Evolutionary conservation across 2,113 vertebrate genomes (phyloP).

Genomic region (Callorhinus ursinus): DNA sequence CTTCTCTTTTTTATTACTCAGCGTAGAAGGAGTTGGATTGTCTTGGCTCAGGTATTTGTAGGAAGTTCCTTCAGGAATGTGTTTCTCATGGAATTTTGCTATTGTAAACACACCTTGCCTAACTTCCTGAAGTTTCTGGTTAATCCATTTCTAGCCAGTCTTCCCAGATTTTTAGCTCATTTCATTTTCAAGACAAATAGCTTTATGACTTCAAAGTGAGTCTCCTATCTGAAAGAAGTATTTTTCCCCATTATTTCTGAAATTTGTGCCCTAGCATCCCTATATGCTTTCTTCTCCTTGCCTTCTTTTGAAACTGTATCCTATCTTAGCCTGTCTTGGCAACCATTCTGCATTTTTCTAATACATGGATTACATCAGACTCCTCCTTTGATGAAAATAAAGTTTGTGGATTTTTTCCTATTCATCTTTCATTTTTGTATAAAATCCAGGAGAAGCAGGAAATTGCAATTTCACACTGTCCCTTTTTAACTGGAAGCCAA

Average conservation of each 20-base stretch:
- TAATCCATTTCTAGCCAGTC: not conserved
- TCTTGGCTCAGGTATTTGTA: not conserved
- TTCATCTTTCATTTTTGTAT: conserved; percentile 26
- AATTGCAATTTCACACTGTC: not conserved
- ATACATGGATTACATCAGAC: not conserved
- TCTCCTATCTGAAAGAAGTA: not conserved
- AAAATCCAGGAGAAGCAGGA: not conserved
- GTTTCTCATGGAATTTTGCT: not conserved
- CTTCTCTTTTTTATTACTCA: not conserved
- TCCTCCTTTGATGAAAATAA: not conserved
- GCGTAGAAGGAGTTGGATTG: not conserved
- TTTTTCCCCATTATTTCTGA: not conserved
- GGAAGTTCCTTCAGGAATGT: not conserved
- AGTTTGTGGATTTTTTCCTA: not conserved
- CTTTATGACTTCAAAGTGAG: not conserved
- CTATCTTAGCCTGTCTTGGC: not conserved
- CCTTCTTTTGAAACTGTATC: not conserved
- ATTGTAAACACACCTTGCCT: not conserved
- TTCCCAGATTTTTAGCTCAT: not conserved
- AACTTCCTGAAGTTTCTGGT: not conserved
- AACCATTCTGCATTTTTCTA: not conserved
- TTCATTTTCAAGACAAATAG: not conserved
- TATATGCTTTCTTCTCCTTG: not conserved
- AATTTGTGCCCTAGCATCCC: not conserved
- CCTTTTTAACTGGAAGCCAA: not conserved